Conservation (phyloP, 2,888 invertebrate species). For the Lysandra coridon region DNA sequence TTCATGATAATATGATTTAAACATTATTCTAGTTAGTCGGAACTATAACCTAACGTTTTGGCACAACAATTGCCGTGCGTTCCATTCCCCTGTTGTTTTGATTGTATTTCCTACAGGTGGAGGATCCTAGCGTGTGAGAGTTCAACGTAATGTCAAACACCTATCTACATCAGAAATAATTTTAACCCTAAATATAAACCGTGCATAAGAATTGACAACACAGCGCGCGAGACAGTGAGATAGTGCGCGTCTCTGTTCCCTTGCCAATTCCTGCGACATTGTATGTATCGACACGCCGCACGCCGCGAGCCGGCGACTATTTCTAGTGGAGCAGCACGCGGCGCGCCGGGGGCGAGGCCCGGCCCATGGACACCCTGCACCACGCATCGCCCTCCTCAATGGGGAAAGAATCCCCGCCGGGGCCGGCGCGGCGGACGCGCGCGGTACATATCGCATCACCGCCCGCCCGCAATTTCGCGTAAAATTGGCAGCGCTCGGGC, state of each 20-base stretch:
- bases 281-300: constrained; percentile 75
- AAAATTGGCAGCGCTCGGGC: constrained; percentile 79
- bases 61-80: not conserved
- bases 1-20: not conserved
- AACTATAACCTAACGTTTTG: not conserved
- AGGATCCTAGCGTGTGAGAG: constrained; percentile 78
- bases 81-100: not conserved
- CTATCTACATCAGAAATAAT: constrained; percentile 80
- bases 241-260: constrained; percentile 77
- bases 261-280: constrained; percentile 79
- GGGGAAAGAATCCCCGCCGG: constrained; percentile 55
- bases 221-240: constrained; percentile 79
- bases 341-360: constrained; percentile 43
- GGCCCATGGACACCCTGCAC: constrained; percentile 42
- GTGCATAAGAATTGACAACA: constrained; percentile 80
- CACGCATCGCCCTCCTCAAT: constrained; percentile 44
- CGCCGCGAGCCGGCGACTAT: constrained; percentile 67
- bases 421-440: constrained; percentile 62
- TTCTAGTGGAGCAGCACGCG: constrained; percentile 60
- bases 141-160: constrained; percentile 81
- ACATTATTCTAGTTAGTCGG: not conserved
- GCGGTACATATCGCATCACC: constrained; percentile 78
- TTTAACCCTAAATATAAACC: constrained; percentile 77
- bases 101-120: constrained; percentile 65
- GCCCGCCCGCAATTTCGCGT: constrained; percentile 81